Percentiles rank a stretch among this genome's conserved stretches.
These are phyloP conservation scores for Aphidius colemani DNA, from an alignment of 2,888 invertebrate genomes.

Conservation along the genomic window DNA sequence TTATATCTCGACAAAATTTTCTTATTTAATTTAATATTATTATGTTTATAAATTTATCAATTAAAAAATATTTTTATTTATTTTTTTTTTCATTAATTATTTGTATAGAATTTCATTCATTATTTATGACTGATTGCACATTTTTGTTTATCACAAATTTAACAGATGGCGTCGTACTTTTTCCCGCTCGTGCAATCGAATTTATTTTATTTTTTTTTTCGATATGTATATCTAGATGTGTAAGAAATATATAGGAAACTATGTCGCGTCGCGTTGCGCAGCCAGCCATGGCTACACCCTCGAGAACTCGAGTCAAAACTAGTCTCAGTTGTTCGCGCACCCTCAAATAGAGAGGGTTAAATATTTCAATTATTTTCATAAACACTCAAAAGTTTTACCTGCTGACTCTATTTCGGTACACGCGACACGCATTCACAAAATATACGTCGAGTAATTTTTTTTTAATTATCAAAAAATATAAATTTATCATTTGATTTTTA, in stretches of 20 bases:
- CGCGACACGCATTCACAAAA: too few species aligned
- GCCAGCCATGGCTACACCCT: slow-evolving; percentile 51
- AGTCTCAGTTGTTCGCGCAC: slow-evolving; percentile 57
- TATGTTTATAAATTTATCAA: too few species aligned
- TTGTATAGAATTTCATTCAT: too few species aligned
- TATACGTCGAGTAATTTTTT: too few species aligned
- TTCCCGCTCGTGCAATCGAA: slow-evolving; percentile 20
- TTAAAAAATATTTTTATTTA: too few species aligned
- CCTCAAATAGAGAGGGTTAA: slow-evolving; percentile 53
- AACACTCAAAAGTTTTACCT: not conserved
- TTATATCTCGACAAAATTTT: slow-evolving; percentile 1
- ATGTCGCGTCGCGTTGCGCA: slow-evolving; percentile 34
- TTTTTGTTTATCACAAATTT: not conserved
- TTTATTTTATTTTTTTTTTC: too few species aligned
- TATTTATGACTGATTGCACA: too few species aligned
- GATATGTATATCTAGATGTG: slow-evolving; percentile 2
- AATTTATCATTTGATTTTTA: too few species aligned
- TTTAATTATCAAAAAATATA: too few species aligned
- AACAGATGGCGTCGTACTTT: slow-evolving; percentile 29
- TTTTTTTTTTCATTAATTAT: too few species aligned
- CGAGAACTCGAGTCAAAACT: slow-evolving; percentile 37
- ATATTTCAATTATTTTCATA: slow-evolving; percentile 32
- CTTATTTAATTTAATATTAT: not conserved
- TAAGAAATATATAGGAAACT: not conserved
- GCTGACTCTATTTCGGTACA: not conserved